Percentiles rank a stretch among this genome's conserved stretches.
Evolutionary conservation across 1,140 invertebrate species (phyloP).

Genomic region (Aricia agestis): DNA sequence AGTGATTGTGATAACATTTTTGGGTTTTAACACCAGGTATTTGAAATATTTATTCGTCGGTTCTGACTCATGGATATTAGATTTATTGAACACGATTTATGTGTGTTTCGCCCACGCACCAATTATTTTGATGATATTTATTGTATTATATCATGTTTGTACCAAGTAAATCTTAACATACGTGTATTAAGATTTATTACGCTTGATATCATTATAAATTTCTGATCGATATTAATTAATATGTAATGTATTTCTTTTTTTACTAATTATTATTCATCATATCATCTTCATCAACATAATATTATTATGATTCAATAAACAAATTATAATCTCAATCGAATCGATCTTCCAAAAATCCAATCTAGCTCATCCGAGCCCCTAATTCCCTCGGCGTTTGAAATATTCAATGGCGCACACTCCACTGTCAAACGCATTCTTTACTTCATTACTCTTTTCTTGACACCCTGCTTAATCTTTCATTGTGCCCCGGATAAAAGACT

Average conservation of each 20-base stretch:
- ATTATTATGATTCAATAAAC: too few relatives aligned
- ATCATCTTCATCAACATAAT: too few relatives aligned
- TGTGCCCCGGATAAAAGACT: slow-evolving; percentile 44
- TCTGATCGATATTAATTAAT: too few relatives aligned
- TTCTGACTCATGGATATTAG: background rate
- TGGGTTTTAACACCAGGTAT: slow-evolving; percentile 1
- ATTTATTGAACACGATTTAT: background rate
- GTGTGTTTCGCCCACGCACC: background rate
- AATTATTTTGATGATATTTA: background rate
- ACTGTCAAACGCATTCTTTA: slow-evolving; percentile 57
- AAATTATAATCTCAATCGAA: slow-evolving; percentile 19
- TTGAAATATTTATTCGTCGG: background rate
- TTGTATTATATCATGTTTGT: background rate
- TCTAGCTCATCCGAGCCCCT: slow-evolving; percentile 24
- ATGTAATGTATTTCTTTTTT: too few relatives aligned
- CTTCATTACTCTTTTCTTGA: slow-evolving; percentile 52
- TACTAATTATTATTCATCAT: too few relatives aligned
- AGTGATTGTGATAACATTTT: background rate
- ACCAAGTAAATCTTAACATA: background rate
- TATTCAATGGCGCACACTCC: slow-evolving; percentile 47
- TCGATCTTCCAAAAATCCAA: slow-evolving; percentile 21
- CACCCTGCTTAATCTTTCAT: slow-evolving; percentile 57
- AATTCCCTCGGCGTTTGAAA: slow-evolving; percentile 39
- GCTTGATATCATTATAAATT: too few relatives aligned
- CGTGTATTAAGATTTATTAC: too few relatives aligned